Evolutionary conservation across 2,113 vertebrate genomes (phyloP).

Genomic region (Hystrix cristata): DNA sequence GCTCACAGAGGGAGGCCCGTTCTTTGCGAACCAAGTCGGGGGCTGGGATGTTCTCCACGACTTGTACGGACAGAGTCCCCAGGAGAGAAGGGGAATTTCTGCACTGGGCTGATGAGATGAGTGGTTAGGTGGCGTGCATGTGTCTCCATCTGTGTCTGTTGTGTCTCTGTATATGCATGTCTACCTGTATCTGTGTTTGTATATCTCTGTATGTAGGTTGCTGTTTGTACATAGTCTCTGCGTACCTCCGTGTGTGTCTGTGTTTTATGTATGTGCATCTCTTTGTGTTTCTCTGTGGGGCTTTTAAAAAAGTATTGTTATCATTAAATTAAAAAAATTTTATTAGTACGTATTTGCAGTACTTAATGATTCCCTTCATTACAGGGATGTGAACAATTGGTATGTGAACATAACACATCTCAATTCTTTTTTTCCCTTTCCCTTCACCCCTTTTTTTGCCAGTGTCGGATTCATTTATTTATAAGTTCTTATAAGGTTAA

Average conservation of each 20-base stretch:
- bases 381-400: not conserved
- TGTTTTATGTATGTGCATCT: not conserved
- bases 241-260: not conserved
- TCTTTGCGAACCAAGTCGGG: conserved; percentile 22
- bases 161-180: not conserved
- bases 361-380: not conserved
- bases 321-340: not conserved
- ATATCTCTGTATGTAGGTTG: not conserved
- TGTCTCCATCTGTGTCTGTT: not conserved
- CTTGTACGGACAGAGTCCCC: not conserved
- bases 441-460: not conserved
- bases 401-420: not conserved
- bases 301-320: not conserved
- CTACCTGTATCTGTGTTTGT: not conserved
- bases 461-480: not conserved
- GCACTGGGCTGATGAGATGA: not conserved
- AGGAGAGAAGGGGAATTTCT: not conserved
- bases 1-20: not conserved
- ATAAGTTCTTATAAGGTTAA: not conserved
- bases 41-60: not conserved
- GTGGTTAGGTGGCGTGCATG: not conserved
- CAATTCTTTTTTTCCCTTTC: not conserved
- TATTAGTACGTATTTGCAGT: not conserved
- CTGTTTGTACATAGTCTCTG: not conserved
- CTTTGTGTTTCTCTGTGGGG: not conserved